Base-by-base conservation (phyloP, 2,113 vertebrate species). In the Melanotaenia duboulayi region DNA sequence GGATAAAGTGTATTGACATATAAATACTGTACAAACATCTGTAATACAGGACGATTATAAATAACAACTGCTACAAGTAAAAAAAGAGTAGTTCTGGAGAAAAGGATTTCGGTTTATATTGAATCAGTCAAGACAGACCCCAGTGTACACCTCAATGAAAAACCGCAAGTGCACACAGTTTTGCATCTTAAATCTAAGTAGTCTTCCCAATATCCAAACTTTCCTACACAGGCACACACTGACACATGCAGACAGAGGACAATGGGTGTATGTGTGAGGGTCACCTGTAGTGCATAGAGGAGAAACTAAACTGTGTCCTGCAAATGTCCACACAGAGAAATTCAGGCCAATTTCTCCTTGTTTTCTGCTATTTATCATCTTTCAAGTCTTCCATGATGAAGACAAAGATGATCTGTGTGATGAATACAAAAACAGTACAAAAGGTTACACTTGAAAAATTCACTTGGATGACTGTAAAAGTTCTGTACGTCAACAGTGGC, bases 11-110 rank as follows among this genome's bases (percentile, higher is more conserved):
- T 86, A 85, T 87, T 92, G 67, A 90, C 70, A 79, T 88, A 91
- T 92, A 92, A 92, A 92, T 91, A 92, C 88, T 92, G 88, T 91
- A 92, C 91, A 93, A 58, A 86, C 24, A 83, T 87, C 48, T 85
- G 82, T 52, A 85, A 82, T 75, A 80, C 69, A 61, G 64, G 65
- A 75, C 17, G 51, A 57, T 69, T 76, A 68, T 57, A 85, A 89
- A 89, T 70, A 83, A 72, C 51, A 54, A 42, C 46, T 48, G 71
- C 62, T 61, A 66, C 54, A 52, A 63, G 28, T 70, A 63, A 71
- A 63, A 70, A 69, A 51, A 78, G 22, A 13, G 11, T 3, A 46
- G 55, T 81, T 75, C 76, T 64, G 48, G 56, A 80, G 57, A 77
- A 67, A 75, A 44, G 16, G 10, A 11, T 44, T 78, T 79, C 9